phyloP scores from a whole-genome alignment of 92 coral and sea anemone species.

The Porites evermanni region DNA sequence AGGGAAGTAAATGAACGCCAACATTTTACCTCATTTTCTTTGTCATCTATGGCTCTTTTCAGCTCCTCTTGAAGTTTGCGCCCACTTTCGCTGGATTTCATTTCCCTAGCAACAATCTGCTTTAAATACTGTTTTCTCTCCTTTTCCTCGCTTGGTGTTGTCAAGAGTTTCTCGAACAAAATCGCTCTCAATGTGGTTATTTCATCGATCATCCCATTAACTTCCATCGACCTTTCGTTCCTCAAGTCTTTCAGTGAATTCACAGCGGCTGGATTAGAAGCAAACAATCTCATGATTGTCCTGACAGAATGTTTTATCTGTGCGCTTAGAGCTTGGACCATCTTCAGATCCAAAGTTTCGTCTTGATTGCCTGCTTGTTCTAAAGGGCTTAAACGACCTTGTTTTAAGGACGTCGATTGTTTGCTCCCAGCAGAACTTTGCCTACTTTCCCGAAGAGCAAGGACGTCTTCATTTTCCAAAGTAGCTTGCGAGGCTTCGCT shows the following conservation, averaged over 20 bases:
- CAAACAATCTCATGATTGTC: slow-evolving; percentile 86
- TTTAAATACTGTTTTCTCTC: slow-evolving; percentile 84
- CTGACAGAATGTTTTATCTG: slow-evolving; percentile 84
- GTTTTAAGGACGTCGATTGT: slow-evolving; percentile 40
- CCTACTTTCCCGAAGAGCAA: slow-evolving; percentile 51
- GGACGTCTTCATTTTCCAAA: slow-evolving; percentile 35
- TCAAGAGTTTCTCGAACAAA: slow-evolving; percentile 86
- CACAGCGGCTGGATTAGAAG: slow-evolving; percentile 87
- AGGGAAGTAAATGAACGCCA: too few relatives aligned
- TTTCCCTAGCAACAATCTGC: slow-evolving; percentile 83
- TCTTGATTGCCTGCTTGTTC: slow-evolving; percentile 38
- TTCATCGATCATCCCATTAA: slow-evolving; percentile 82
- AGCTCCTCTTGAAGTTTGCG: slow-evolving; percentile 85
- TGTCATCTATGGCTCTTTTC: slow-evolving; percentile 85
- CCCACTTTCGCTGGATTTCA: slow-evolving; percentile 84
- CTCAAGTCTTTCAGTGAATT: slow-evolving; percentile 74
- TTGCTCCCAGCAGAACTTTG: slow-evolving; percentile 63
- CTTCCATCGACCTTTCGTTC: slow-evolving; percentile 82
- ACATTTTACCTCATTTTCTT: slow-evolving; percentile 88
- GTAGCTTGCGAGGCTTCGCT: slow-evolving; percentile 65
- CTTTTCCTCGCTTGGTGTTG: slow-evolving; percentile 88
- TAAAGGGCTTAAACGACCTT: slow-evolving; percentile 42
- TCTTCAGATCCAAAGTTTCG: slow-evolving; percentile 43
- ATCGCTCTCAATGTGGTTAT: slow-evolving; percentile 76
- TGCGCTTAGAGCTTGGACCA: slow-evolving; percentile 55